Conservation (phyloP, 2,113 vertebrate species). For the Choloepus hoffmanni region DNA sequence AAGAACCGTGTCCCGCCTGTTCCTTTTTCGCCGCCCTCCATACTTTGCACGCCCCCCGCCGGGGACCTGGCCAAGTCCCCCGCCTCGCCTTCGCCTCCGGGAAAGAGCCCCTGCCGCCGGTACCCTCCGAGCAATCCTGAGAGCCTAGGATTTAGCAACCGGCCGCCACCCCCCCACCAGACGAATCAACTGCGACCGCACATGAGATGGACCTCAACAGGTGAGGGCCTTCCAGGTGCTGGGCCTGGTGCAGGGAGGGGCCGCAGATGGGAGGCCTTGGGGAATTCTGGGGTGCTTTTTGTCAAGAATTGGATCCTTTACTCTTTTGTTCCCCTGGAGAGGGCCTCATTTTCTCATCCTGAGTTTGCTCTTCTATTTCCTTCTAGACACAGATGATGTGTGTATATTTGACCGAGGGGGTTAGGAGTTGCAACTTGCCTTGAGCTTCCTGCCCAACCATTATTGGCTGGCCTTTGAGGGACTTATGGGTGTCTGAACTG, state of each 20-base stretch:
- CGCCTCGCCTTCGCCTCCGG: too few species aligned
- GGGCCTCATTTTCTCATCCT: neutral
- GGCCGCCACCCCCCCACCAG: too few species aligned
- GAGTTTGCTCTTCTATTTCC: neutral
- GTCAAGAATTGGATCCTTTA: neutral
- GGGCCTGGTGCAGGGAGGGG: neutral
- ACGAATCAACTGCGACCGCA: too few species aligned
- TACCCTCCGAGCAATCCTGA: too few species aligned
- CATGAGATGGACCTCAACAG: neutral
- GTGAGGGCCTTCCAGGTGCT: neutral
- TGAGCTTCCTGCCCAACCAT: neutral
- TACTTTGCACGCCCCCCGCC: too few species aligned
- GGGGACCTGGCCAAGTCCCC: too few species aligned
- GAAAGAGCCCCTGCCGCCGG: too few species aligned
- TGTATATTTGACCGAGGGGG: rapidly evolving
- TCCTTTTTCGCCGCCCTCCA: too few species aligned
- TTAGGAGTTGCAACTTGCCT: neutral
- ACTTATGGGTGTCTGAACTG: neutral
- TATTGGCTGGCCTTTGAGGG: neutral
- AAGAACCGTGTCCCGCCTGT: too few species aligned
- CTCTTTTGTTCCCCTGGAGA: neutral
- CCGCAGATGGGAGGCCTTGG: neutral
- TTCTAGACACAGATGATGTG: neutral
- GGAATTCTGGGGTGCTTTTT: neutral
- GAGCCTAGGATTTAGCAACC: too few species aligned